Evolutionary conservation across 2,888 invertebrate species (phyloP).

Genomic region (Drosophila merina): DNA sequence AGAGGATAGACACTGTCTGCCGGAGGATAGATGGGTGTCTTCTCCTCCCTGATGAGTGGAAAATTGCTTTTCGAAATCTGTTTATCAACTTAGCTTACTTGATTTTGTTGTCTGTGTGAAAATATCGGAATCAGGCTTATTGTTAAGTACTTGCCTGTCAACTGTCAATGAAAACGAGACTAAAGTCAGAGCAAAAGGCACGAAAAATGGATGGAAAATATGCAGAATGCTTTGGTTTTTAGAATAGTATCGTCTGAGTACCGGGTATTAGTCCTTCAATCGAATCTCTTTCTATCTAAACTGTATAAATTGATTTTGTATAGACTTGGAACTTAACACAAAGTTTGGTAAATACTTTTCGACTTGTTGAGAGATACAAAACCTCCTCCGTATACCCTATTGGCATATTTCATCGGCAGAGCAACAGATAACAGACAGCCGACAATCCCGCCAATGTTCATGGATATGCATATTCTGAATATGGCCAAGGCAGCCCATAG

Average conservation of each 20-base stretch:
- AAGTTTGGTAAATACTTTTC: background rate
- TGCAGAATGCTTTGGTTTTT: no score
- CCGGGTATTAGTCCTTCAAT: background rate
- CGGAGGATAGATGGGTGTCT: constrained; percentile 25
- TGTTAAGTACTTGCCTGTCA: constrained; percentile 13
- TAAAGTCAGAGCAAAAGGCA: background rate
- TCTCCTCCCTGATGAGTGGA: constrained; percentile 45
- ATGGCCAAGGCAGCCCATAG: constrained; percentile 29
- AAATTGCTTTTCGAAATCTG: constrained; percentile 59
- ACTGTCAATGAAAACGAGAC: background rate
- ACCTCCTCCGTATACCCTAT: background rate
- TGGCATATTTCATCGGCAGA: constrained; percentile 3
- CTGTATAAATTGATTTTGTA: background rate
- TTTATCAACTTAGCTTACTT: constrained; percentile 16
- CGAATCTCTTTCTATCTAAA: background rate
- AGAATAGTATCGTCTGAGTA: no score
- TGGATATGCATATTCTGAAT: constrained; percentile 24
- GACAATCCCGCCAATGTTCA: constrained; percentile 17
- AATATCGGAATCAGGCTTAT: constrained; percentile 17
- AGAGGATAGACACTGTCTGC: constrained; percentile 8
- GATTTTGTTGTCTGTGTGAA: constrained; percentile 17
- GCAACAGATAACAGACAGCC: constrained; percentile 21
- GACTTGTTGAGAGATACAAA: background rate
- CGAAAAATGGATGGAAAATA: background rate
- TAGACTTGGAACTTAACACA: background rate